These are phyloP conservation scores for Deilephila elpenor DNA, from an alignment of 2,888 invertebrate species.

Conservation along the genomic window DNA sequence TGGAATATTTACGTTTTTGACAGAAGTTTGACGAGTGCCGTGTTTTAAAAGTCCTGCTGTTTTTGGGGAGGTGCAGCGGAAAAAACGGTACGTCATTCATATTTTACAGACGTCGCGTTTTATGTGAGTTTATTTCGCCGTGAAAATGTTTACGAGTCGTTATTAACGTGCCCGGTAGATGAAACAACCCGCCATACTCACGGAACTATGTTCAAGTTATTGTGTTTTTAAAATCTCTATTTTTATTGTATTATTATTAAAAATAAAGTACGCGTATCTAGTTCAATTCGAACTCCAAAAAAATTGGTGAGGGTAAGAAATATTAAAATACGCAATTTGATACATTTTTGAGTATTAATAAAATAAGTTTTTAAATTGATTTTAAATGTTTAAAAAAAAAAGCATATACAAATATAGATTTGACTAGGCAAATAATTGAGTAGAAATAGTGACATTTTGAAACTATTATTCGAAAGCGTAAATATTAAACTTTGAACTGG, in stretches of 20 bases:
- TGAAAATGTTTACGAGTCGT: slow-evolving; percentile 22
- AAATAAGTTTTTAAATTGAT: no score
- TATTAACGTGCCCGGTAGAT: neutral
- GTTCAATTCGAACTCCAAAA: no score
- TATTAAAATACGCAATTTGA: no score
- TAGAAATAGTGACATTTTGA: no score
- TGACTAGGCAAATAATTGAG: no score
- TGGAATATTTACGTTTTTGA: slow-evolving; percentile 23
- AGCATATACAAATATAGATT: no score
- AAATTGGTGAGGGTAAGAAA: no score
- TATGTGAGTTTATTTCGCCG: slow-evolving; percentile 9
- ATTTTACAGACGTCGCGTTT: slow-evolving; percentile 12
- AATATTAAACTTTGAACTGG: no score
- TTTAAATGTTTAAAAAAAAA: no score
- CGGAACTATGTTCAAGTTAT: neutral
- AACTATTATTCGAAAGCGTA: no score
- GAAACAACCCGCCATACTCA: neutral
- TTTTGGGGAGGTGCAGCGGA: neutral
- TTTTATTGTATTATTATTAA: neutral
- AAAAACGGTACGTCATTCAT: slow-evolving; percentile 22
- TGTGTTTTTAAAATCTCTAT: neutral
- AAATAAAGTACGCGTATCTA: no score
- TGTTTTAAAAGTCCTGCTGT: slow-evolving; percentile 17
- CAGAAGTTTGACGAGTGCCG: neutral
- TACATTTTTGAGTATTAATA: no score